phyloP scores from a whole-genome alignment of 2,113 vertebrate species.

The Catharus bicknelli region DNA sequence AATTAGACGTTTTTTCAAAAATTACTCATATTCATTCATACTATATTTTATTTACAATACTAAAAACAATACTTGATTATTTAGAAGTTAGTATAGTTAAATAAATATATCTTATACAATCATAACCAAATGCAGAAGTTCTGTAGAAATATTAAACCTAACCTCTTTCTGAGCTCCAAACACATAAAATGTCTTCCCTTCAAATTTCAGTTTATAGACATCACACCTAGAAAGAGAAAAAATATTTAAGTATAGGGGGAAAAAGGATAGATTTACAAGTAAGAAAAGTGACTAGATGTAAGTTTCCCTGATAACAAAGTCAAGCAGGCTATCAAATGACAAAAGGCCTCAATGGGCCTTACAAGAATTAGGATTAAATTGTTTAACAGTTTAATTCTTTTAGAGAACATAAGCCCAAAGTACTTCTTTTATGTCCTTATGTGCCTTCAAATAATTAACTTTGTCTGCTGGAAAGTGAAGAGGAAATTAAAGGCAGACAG shows the following conservation, averaged over 20 bases:
- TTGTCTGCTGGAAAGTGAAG: neutral
- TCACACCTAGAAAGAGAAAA: constrained; percentile 85
- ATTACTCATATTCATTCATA: neutral
- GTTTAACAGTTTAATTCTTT: constrained; percentile 12
- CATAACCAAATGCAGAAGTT: neutral
- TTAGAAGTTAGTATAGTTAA: neutral
- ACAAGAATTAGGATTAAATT: neutral
- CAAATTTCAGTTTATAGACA: constrained; percentile 97
- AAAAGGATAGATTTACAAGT: neutral
- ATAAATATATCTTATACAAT: neutral
- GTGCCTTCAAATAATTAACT: neutral
- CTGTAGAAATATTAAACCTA: constrained; percentile 49
- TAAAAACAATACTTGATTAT: neutral
- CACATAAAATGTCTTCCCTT: constrained; percentile 97
- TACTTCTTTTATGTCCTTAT: neutral
- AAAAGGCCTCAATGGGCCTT: neutral
- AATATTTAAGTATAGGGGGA: neutral
- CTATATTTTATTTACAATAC: neutral
- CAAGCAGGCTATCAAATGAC: neutral
- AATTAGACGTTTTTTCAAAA: neutral
- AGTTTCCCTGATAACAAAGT: neutral
- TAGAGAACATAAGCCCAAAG: neutral
- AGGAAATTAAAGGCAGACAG: neutral
- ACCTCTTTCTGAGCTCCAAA: constrained; percentile 96
- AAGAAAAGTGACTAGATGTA: neutral